Conservation (phyloP, 2,113 vertebrate genomes). For the Sus scrofa region DNA sequence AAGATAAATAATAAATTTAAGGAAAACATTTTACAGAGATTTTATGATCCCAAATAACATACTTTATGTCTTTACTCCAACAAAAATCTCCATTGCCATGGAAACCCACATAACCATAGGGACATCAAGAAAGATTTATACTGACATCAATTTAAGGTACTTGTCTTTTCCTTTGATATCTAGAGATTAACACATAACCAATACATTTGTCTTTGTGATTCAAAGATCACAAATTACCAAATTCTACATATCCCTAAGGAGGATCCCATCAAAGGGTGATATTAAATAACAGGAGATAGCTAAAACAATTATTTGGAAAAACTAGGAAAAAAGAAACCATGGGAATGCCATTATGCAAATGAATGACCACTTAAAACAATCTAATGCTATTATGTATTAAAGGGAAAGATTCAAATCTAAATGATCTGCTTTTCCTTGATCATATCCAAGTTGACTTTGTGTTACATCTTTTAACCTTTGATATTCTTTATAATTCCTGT, state of each 20-base stretch:
- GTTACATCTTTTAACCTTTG: not conserved
- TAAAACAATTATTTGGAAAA: conserved; percentile 40
- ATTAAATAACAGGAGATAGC: not conserved
- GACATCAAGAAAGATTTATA: not conserved
- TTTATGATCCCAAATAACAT: not conserved
- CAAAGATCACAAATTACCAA: not conserved
- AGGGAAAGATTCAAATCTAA: not conserved
- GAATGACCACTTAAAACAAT: not conserved
- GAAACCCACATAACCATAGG: not conserved
- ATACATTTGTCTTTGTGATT: conserved; percentile 13
- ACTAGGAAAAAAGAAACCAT: not conserved
- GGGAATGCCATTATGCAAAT: not conserved
- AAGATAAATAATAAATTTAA: conserved; percentile 11
- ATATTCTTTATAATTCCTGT: not conserved
- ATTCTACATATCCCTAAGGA: not conserved
- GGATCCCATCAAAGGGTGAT: not conserved
- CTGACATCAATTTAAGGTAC: not conserved
- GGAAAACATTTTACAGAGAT: not conserved
- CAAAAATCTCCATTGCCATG: not conserved
- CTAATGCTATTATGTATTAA: not conserved
- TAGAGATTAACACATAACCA: not conserved
- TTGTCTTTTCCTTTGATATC: not conserved
- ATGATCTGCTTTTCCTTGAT: not conserved
- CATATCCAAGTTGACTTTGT: not conserved
- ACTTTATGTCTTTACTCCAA: not conserved